Conservation (phyloP, 1,140 invertebrate genomes). For the Drosophila bocki region DNA sequence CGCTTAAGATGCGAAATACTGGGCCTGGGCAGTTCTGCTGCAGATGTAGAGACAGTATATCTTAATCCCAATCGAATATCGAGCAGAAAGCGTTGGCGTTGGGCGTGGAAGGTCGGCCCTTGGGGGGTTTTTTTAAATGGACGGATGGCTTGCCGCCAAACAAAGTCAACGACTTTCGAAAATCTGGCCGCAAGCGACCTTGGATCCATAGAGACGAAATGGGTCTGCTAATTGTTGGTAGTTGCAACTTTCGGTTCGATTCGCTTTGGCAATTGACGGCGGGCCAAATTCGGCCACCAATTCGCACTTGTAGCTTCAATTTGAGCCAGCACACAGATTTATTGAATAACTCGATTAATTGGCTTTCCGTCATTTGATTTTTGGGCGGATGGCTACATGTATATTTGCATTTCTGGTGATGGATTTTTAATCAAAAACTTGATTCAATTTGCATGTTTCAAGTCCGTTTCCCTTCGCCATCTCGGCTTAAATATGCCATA, state of each 20-base stretch:
- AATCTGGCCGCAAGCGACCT: conserved; percentile 58
- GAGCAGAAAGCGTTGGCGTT: conserved; percentile 40
- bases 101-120: conserved; percentile 51
- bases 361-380: conserved; percentile 42
- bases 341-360: conserved; percentile 34
- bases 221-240: conserved; percentile 56
- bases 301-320: conserved; percentile 48
- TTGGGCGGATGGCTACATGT: conserved; percentile 4
- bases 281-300: conserved; percentile 16
- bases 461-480: conserved; percentile 34
- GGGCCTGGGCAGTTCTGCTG: conserved; percentile 6
- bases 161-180: conserved; percentile 81
- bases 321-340: conserved; percentile 30
- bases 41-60: conserved; percentile 40
- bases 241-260: conserved; percentile 55
- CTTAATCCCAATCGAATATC: conserved; percentile 6
- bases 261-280: conserved; percentile 23
- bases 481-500: conserved; percentile 39
- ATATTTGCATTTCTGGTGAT: conserved; percentile 49
- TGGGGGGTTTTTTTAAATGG: conserved; percentile 37
- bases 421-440: conserved; percentile 61
- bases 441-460: conserved; percentile 66
- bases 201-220: conserved; percentile 44
- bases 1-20: not conserved
- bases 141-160: conserved; percentile 19